phyloP scores from a whole-genome alignment of 2,797 vertebrate genomes.

The Valencia hispanica region DNA sequence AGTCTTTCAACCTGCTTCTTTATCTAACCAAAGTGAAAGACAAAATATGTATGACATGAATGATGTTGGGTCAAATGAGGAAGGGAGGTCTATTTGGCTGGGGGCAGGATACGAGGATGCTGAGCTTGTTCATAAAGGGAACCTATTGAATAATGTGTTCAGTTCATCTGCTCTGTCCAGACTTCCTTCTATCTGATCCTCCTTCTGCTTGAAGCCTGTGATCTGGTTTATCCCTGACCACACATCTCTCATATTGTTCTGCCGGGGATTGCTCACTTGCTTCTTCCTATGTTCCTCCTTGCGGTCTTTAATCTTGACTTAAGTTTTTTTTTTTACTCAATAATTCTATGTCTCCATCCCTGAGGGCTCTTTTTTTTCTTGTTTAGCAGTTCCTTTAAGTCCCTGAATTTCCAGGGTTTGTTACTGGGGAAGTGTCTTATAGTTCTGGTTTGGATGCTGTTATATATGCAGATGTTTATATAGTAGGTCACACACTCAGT shows the following conservation, averaged over 20 bases:
- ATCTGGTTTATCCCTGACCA: background rate
- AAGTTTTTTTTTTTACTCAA: background rate
- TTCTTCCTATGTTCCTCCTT: background rate
- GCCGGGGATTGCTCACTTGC: background rate
- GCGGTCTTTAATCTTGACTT: background rate
- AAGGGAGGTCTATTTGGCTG: background rate
- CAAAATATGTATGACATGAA: background rate
- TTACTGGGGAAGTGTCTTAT: background rate
- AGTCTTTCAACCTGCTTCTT: no score
- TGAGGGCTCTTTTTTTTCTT: background rate
- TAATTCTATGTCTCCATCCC: background rate
- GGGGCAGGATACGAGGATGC: background rate
- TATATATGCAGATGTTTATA: background rate
- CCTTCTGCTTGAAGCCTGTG: background rate
- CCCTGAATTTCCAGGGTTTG: background rate
- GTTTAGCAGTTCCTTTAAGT: background rate
- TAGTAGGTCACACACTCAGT: background rate
- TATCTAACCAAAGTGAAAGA: background rate
- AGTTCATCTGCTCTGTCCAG: background rate
- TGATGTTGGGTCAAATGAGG: background rate
- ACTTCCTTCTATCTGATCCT: background rate
- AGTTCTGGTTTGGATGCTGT: background rate
- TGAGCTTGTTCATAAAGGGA: background rate
- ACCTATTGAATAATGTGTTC: background rate
- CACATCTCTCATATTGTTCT: background rate